A percentile compares a stretch with the other conserved stretches of the same genome.
phyloP scores from a whole-genome alignment of 2,113 vertebrate species.

The Macaca mulatta region DNA sequence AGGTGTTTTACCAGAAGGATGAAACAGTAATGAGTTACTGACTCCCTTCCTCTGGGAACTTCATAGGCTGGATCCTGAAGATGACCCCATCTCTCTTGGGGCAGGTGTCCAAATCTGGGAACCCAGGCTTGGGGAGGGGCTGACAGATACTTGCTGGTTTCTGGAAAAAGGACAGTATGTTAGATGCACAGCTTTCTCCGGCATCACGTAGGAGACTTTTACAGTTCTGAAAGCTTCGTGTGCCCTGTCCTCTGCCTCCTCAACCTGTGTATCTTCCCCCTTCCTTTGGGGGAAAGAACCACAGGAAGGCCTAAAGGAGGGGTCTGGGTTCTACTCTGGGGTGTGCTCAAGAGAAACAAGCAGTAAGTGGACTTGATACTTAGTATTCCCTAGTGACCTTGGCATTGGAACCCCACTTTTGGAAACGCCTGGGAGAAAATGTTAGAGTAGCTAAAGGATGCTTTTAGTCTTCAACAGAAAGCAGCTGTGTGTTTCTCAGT shows the following conservation, averaged over 20 bases:
- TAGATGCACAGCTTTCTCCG: background rate
- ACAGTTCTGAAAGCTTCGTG: background rate
- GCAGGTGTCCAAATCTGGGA: background rate
- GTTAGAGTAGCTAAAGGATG: background rate
- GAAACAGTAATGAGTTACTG: background rate
- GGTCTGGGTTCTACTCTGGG: background rate
- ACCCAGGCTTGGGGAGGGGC: background rate
- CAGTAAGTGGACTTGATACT: background rate
- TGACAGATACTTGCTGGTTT: background rate
- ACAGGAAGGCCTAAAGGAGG: background rate
- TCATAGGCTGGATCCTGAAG: background rate
- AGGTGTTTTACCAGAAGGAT: background rate
- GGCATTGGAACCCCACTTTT: background rate
- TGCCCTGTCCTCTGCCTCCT: background rate
- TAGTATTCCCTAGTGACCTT: background rate
- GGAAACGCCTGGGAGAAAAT: background rate
- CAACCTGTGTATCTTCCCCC: background rate
- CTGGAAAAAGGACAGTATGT: background rate
- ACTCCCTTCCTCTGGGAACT: background rate
- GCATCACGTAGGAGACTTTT: background rate
- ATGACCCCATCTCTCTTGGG: background rate
- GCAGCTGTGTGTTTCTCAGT: background rate
- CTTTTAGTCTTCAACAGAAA: background rate
- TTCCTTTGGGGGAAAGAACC: background rate
- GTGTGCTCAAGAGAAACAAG: background rate